Percentiles rank a stretch among this genome's conserved stretches.
These are phyloP conservation scores for Candoia aspera DNA, from an alignment of 2,113 vertebrate genomes.

Conservation along the genomic window DNA sequence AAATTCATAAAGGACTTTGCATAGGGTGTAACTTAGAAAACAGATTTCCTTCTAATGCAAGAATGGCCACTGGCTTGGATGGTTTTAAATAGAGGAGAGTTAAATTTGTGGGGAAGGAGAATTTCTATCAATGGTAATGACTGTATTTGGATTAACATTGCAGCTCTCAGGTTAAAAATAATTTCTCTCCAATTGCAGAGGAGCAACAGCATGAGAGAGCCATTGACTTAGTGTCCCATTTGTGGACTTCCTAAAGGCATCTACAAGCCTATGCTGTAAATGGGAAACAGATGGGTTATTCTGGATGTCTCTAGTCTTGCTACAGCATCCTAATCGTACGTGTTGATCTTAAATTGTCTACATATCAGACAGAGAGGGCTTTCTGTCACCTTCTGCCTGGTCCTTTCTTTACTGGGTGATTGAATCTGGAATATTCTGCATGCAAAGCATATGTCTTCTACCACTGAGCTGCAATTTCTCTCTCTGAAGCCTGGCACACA, in stretches of 20 bases:
- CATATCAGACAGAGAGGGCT: background rate
- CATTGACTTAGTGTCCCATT: background rate
- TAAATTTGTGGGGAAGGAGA: background rate
- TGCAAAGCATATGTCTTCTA: background rate
- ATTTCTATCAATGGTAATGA: background rate
- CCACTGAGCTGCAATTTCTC: too few relatives aligned
- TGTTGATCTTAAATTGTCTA: background rate
- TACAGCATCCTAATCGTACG: background rate
- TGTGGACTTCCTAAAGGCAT: background rate
- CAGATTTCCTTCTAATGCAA: background rate
- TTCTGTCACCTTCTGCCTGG: background rate
- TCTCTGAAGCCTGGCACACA: too few relatives aligned
- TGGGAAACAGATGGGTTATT: background rate
- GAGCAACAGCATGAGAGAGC: background rate
- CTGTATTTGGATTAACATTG: background rate
- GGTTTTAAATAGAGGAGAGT: background rate
- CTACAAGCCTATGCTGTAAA: background rate
- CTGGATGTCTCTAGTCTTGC: background rate
- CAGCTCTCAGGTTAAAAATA: background rate
- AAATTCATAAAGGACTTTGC: background rate
- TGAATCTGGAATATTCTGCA: background rate
- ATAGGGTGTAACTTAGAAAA: background rate
- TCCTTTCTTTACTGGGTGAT: background rate
- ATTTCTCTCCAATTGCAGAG: background rate
- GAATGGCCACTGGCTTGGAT: background rate